Percentiles rank a stretch among this genome's conserved stretches.
Conservation (phyloP, 2,888 invertebrate genomes). For the Callosobruchus maculatus region DNA sequence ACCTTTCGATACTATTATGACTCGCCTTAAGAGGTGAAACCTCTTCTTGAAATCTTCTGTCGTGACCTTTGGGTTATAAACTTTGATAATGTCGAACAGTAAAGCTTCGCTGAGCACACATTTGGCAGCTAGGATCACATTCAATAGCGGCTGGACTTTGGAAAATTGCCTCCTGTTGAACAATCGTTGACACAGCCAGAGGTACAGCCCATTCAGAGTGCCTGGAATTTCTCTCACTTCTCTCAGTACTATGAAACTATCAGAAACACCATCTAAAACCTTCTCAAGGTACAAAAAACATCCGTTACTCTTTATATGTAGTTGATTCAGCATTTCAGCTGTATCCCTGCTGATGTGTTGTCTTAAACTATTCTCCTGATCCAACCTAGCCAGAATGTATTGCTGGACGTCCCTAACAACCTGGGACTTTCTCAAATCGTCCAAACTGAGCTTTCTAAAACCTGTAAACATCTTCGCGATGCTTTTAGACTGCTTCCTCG, state of each 20-base stretch:
- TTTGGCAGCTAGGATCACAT: slow-evolving; percentile 82
- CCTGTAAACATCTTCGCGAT: slow-evolving; percentile 79
- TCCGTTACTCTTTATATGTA: slow-evolving; percentile 94
- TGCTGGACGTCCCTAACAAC: slow-evolving; percentile 94
- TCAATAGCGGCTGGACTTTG: slow-evolving; percentile 80
- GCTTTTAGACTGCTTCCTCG: slow-evolving; percentile 78
- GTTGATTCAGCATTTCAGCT: slow-evolving; percentile 90
- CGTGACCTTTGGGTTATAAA: slow-evolving; percentile 74
- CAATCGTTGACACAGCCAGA: slow-evolving; percentile 91
- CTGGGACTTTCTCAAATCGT: slow-evolving; percentile 83
- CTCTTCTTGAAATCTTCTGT: slow-evolving; percentile 78
- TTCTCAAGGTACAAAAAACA: slow-evolving; percentile 85
- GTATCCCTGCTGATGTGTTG: slow-evolving; percentile 89
- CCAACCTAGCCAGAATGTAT: slow-evolving; percentile 86
- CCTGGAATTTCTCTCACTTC: slow-evolving; percentile 93
- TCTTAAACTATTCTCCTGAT: slow-evolving; percentile 82
- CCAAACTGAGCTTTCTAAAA: slow-evolving; percentile 87
- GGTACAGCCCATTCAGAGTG: slow-evolving; percentile 88
- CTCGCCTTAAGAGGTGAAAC: slow-evolving; percentile 66
- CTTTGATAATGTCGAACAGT: slow-evolving; percentile 76
- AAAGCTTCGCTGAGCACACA: slow-evolving; percentile 80
- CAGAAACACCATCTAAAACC: slow-evolving; percentile 86
- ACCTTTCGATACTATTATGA: slow-evolving; percentile 57
- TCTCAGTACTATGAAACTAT: slow-evolving; percentile 86
- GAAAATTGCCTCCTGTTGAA: slow-evolving; percentile 86